A percentile compares a stretch with the other conserved stretches of the same genome.
phyloP scores from a whole-genome alignment of 2,113 vertebrate genomes.

The Myotis davidii region DNA sequence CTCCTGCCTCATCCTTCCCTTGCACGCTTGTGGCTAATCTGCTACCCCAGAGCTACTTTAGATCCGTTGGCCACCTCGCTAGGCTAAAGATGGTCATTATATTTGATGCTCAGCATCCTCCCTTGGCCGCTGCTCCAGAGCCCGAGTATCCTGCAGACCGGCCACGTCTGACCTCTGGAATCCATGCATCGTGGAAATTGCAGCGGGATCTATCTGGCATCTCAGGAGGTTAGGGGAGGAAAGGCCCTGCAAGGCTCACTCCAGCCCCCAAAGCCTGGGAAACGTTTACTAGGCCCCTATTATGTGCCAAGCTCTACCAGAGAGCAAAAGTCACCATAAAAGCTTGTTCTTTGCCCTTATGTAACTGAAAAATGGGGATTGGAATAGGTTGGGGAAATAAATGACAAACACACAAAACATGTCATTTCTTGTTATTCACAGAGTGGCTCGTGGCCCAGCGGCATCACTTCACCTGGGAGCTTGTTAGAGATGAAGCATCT shows the following conservation, averaged over 20 bases:
- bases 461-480: neutral
- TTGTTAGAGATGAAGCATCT: neutral
- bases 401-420: neutral
- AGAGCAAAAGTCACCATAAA: neutral
- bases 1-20: neutral
- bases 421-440: neutral
- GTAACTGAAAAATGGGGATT: neutral
- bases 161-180: neutral
- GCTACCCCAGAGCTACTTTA: neutral
- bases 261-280: neutral
- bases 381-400: neutral
- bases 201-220: neutral
- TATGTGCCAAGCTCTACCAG: neutral
- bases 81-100: neutral
- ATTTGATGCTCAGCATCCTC: neutral
- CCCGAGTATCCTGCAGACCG: neutral
- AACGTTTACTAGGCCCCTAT: neutral
- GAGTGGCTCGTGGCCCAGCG: fast-evolving
- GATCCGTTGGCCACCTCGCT: neutral
- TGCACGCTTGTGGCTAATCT: neutral
- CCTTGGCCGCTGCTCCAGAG: neutral
- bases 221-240: fast-evolving
- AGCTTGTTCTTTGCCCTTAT: neutral
- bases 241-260: neutral
- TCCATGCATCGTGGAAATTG: neutral